Evolutionary conservation across 2,888 invertebrate genomes (phyloP), one percentile per base, ranked within the genome.

Genomic region (Galerucella pusilla): DNA sequence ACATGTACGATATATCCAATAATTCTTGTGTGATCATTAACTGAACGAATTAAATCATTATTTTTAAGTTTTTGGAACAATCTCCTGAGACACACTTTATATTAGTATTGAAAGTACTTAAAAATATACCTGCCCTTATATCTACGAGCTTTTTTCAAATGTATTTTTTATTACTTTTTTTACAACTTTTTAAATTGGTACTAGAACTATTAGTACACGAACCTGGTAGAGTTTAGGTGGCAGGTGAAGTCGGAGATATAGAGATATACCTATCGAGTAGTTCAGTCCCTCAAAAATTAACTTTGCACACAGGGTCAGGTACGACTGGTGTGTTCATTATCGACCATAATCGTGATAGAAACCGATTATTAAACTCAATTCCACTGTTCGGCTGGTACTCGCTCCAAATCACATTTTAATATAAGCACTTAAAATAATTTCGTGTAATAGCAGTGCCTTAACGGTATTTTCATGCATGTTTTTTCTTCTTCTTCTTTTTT

Each of bases 401-500:
- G 69, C 57, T 78, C 81, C 81, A 82, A 83, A 82, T 83, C 82
- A 81, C 81, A 82, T 82, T 83, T 83, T 83, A 84, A 84, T 84
- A 83, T 82, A 82, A 80, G 77, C 78, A 82, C 82, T 81, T 81
- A 78, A 79, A 83, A 82, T 82, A 81, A 83, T 84, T 82, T 82
- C 78, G 77, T 78, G 77, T 82, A 83, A 83, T 83, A 82, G 80
- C 80, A 80, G 80, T 78, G 74, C 73, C 78, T 78, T 71, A 73
- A 73, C 72, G 67, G 77, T 73, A 79, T 70, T 65, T 73, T 54
- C 75, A 72, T 77, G 61, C 49, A 35, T 71, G 71, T 64, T 20
- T 14, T 63, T 63, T 35, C 69, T 70, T 66, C 28, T 28, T 28
- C 28, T 70, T 70, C 68, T 72, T 68, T 68, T 57, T 12, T 46